A percentile compares a stretch with the other conserved stretches of the same genome.
These are phyloP conservation scores for Didymodactylos carnosus DNA, from an alignment of 2,888 invertebrate species.

Conservation along the genomic window DNA sequence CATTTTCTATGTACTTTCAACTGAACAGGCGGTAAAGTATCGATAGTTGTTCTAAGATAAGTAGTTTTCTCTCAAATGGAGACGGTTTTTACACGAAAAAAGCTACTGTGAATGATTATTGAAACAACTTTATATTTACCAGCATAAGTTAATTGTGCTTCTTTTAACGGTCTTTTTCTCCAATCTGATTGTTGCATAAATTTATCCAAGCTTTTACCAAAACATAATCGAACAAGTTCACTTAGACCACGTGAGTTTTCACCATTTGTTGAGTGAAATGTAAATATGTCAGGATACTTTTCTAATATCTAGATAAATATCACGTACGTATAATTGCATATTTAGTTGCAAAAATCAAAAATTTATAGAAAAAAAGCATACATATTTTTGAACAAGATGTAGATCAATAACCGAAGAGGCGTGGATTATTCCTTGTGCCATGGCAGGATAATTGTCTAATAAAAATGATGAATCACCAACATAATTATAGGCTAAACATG, in stretches of 20 bases:
- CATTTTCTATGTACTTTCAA: no score
- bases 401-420: not conserved
- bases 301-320: not conserved
- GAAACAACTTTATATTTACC: conserved; percentile 2
- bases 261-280: not conserved
- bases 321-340: no score
- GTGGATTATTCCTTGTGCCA: not conserved
- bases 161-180: conserved; percentile 11
- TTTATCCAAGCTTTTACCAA: conserved; percentile 12
- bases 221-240: conserved; percentile 7
- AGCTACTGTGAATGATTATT: no score
- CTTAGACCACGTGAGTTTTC: conserved; percentile 7
- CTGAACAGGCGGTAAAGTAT: no score
- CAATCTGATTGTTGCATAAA: conserved; percentile 6
- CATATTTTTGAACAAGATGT: not conserved
- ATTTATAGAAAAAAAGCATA: not conserved
- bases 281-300: not conserved
- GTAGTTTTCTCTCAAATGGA: no score
- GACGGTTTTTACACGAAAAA: no score
- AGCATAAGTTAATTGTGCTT: conserved; percentile 4
- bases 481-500: not conserved
- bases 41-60: no score
- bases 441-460: not conserved
- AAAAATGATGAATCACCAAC: not conserved
- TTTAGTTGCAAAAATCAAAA: no score